phyloP scores from a whole-genome alignment of 2,797 vertebrate species.

The Pseudomugil gertrudae region DNA sequence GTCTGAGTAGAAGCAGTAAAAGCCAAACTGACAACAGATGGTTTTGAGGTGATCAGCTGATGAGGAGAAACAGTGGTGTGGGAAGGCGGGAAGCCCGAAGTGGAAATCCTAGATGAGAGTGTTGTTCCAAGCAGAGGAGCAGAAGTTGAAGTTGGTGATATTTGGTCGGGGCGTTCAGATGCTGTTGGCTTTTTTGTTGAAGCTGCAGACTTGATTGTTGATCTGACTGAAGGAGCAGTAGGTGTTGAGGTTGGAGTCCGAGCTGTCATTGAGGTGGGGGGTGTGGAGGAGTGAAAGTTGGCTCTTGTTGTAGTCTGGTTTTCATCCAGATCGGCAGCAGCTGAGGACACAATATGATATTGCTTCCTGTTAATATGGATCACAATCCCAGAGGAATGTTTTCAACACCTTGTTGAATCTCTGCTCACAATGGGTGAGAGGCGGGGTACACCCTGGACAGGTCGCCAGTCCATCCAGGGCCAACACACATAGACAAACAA shows the following conservation, averaged over 20 bases:
- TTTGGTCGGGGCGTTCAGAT: not conserved
- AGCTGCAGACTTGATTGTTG: not conserved
- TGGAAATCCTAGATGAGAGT: not conserved
- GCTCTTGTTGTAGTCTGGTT: not conserved
- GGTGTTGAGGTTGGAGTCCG: conserved; percentile 18
- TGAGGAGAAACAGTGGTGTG: conserved; percentile 11
- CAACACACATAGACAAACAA: too few relatives aligned
- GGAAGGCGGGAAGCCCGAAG: conserved; percentile 12
- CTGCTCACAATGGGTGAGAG: too few relatives aligned
- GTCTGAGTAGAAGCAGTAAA: not conserved
- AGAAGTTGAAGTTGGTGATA: conserved; percentile 8
- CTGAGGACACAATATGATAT: not conserved
- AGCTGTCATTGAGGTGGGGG: not conserved
- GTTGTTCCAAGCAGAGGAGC: conserved; percentile 24
- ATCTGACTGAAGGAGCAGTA: not conserved
- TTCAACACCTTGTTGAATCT: too few relatives aligned
- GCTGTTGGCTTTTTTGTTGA: not conserved
- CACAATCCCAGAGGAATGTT: too few relatives aligned
- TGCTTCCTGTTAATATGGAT: too few relatives aligned
- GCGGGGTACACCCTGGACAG: too few relatives aligned
- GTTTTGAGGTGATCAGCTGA: conserved; percentile 9
- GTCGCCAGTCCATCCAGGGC: too few relatives aligned
- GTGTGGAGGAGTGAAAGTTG: not conserved
- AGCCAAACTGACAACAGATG: not conserved
- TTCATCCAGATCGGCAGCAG: conserved; percentile 27